Percentiles rank a stretch among this genome's conserved stretches.
Conservation (phyloP, 2,888 invertebrate species). For the Acrobasis consociella region DNA sequence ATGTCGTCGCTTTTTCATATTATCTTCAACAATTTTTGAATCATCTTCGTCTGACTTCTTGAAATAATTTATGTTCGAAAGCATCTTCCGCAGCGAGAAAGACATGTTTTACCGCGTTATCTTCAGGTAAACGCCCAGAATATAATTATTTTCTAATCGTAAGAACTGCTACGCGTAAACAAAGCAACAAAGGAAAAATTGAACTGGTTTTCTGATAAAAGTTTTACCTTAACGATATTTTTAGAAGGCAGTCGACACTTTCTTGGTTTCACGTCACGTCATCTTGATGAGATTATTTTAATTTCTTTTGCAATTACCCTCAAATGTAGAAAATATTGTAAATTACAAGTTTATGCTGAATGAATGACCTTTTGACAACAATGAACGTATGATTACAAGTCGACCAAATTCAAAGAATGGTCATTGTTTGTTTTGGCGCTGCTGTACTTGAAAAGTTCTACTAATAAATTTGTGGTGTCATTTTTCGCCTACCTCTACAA, state of each 20-base stretch:
- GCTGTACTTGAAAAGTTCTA: neutral
- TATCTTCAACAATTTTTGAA: conserved; percentile 27
- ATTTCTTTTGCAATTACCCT: conserved; percentile 49
- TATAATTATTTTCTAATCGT: conserved; percentile 3
- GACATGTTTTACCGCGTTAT: conserved; percentile 53
- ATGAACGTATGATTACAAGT: conserved; percentile 33
- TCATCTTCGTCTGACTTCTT: conserved; percentile 53
- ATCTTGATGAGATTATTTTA: conserved; percentile 35
- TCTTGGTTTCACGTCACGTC: conserved; percentile 40
- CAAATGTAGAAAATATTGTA: conserved; percentile 36
- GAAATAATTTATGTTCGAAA: conserved; percentile 73
- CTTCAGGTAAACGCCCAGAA: neutral
- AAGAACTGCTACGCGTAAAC: conserved; percentile 28
- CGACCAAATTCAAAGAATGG: conserved; percentile 33
- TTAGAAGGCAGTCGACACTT: conserved; percentile 34
- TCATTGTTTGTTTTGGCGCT: conserved; percentile 22
- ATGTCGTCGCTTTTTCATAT: conserved; percentile 31
- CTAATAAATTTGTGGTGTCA: neutral
- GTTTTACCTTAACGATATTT: conserved; percentile 40
- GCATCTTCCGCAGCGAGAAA: conserved; percentile 72
- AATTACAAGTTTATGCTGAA: conserved; percentile 12
- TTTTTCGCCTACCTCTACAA: neutral
- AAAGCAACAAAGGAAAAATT: conserved; percentile 23
- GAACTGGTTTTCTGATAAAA: conserved; percentile 23
- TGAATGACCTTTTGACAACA: conserved; percentile 26